A percentile compares a stretch with the other conserved stretches of the same genome.
These are phyloP conservation scores for Pelodiscus sinensis DNA, from an alignment of 2,113 vertebrate genomes.

Conservation along the genomic window DNA sequence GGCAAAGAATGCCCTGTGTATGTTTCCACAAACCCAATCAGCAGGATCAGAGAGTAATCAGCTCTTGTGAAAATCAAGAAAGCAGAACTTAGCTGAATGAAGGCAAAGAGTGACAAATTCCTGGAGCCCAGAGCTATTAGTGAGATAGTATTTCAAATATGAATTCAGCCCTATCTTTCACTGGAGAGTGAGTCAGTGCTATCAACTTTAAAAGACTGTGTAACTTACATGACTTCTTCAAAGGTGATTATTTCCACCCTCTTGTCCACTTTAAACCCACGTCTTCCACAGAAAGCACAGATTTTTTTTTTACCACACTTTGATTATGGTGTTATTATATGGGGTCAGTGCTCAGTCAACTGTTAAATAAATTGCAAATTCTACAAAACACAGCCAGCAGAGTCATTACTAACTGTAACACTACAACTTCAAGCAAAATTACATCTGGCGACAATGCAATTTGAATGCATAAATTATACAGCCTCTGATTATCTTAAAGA, in stretches of 20 bases:
- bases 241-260: not conserved
- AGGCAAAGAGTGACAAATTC: conserved; percentile 17
- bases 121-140: conserved; percentile 3
- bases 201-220: not conserved
- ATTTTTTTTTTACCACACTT: conserved; percentile 67
- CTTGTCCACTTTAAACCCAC: not conserved
- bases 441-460: conserved; percentile 84
- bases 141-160: conserved; percentile 17
- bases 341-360: conserved; percentile 87
- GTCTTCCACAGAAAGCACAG: conserved; percentile 45
- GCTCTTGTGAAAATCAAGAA: not conserved
- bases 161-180: conserved; percentile 39
- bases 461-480: conserved; percentile 83
- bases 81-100: not conserved
- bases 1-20: not conserved
- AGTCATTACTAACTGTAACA: conserved; percentile 85
- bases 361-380: conserved; percentile 87
- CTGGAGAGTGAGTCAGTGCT: not conserved
- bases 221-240: conserved; percentile 36
- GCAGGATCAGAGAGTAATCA: not conserved
- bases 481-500: conserved; percentile 84
- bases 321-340: conserved; percentile 80
- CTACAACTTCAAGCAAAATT: conserved; percentile 85
- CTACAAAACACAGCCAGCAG: conserved; percentile 82
- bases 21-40: not conserved